Evolutionary conservation across 2,113 vertebrate species (phyloP).

Genomic region (Ochotona princeps): DNA sequence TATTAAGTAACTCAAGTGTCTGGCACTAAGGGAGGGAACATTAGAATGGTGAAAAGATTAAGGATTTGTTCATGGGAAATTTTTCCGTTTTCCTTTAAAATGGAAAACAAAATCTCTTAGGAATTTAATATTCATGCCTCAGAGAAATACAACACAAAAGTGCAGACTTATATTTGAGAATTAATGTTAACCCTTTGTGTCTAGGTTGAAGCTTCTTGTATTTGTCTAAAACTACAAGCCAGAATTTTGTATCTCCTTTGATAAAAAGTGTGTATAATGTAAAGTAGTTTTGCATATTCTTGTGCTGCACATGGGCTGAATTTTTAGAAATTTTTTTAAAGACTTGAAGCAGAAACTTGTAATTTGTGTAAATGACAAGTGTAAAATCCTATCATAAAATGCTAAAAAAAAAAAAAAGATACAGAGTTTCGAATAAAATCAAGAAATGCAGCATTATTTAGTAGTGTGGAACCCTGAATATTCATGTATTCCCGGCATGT

Average conservation of each 20-base stretch:
- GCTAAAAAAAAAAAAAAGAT: constrained; percentile 71
- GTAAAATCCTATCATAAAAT: constrained; percentile 82
- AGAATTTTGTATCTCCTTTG: constrained; percentile 84
- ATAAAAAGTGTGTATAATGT: constrained; percentile 83
- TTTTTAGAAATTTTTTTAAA: constrained; percentile 80
- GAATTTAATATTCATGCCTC: constrained; percentile 78
- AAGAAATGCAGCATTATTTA: constrained; percentile 80
- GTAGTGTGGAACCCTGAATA: constrained; percentile 78
- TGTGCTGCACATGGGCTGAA: constrained; percentile 81
- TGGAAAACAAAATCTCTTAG: constrained; percentile 67
- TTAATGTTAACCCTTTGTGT: constrained; percentile 80
- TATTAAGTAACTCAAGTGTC: constrained; percentile 26
- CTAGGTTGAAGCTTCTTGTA: constrained; percentile 82
- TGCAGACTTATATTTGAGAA: constrained; percentile 82
- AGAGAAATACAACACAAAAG: constrained; percentile 80
- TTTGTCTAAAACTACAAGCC: constrained; percentile 82
- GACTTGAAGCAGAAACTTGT: constrained; percentile 80
- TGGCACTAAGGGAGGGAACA: constrained; percentile 17
- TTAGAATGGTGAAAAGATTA: not conserved
- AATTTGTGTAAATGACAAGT: constrained; percentile 82
- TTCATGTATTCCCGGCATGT: constrained; percentile 37
- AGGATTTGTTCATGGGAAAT: constrained; percentile 52
- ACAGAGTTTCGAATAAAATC: constrained; percentile 82
- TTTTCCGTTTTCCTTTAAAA: constrained; percentile 70
- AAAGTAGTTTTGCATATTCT: constrained; percentile 83